Evolutionary conservation across 2,797 vertebrate species (phyloP), one percentile per base, ranked within the genome.

Genomic region (Allobates femoralis): DNA sequence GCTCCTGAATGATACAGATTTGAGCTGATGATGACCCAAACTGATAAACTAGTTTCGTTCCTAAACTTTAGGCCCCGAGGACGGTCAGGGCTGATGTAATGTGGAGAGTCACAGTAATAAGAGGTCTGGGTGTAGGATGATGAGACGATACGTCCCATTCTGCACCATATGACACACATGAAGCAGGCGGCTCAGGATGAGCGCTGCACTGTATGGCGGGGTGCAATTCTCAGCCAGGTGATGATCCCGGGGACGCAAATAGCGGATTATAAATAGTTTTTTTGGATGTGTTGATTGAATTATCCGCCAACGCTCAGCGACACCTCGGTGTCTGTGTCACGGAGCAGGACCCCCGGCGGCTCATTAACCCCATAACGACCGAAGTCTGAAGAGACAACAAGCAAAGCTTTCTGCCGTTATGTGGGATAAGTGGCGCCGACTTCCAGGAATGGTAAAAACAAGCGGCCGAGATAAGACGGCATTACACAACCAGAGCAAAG

Each of bases 241-340:
- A 46, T 46, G 41, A 80, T 58, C 18, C 2, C 5, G 53, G 75
- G 30, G 41, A 62, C 71, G 30, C 53, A 81, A 86, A 86, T 86
- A 86, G 79, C 41, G 0, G 0, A 37, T 81, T 86, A 82, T 82
- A 86, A 86, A 86, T 86, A 86, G 85, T 66, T 82, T 67, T n/a
- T 50, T 5, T 77, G 67, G 21, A 82, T n/a, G 85, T 76, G 79
- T 81, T 82, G 79, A 76, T 76, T 75, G 62, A 51, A 86, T 81
- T 73, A 81, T 64, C 67, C 18, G 50, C 71, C 79, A 30, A 41
- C 60, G 46, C 58, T 69, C 11, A 69, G 64, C 30, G 64, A 81
- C 79, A 81, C 79, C 79, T 81, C 64, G 12, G 15, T 0, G 62
- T 51, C 79, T 34, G 19, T 80, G 62, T 81, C 50, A 81, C 3